Percentiles rank a stretch among this genome's conserved stretches.
Conservation (phyloP, 2,797 vertebrate genomes). For the Miichthys miiuy region DNA sequence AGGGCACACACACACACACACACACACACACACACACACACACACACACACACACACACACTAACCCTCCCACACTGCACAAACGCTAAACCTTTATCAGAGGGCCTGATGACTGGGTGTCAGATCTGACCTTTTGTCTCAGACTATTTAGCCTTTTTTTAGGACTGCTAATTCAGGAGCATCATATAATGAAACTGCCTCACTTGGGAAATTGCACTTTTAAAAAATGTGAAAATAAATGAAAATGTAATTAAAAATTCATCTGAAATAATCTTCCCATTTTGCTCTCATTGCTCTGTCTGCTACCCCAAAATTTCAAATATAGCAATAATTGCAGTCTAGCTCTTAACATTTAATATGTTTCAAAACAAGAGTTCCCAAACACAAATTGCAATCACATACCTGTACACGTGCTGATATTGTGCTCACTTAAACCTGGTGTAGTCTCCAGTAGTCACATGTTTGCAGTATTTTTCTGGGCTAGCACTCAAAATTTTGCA, state of each 20-base stretch:
- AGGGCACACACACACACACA: conserved; percentile 28
- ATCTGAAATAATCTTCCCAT: neutral
- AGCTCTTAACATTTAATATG: neutral
- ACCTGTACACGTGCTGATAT: neutral
- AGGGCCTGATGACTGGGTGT: conserved; percentile 9
- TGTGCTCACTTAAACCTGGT: neutral
- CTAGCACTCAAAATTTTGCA: conserved; percentile 6
- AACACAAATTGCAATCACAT: neutral
- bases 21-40: conserved; percentile 30
- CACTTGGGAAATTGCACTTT: neutral
- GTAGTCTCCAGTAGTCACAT: neutral
- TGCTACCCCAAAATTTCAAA: neutral
- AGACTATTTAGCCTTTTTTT: neutral
- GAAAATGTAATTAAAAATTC: conserved; percentile 6
- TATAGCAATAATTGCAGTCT: neutral
- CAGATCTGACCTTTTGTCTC: conserved; percentile 20
- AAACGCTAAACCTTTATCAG: conserved; percentile 34
- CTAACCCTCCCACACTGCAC: conserved; percentile 23
- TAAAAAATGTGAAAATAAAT: conserved; percentile 18
- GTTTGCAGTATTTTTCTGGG: conserved; percentile 14
- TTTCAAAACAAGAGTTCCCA: neutral
- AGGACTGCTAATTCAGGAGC: neutral
- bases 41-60: conserved; percentile 28
- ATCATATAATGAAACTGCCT: neutral
- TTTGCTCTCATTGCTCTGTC: neutral